phyloP scores from a whole-genome alignment of 2,888 invertebrate species.

The Auanema sp. region DNA sequence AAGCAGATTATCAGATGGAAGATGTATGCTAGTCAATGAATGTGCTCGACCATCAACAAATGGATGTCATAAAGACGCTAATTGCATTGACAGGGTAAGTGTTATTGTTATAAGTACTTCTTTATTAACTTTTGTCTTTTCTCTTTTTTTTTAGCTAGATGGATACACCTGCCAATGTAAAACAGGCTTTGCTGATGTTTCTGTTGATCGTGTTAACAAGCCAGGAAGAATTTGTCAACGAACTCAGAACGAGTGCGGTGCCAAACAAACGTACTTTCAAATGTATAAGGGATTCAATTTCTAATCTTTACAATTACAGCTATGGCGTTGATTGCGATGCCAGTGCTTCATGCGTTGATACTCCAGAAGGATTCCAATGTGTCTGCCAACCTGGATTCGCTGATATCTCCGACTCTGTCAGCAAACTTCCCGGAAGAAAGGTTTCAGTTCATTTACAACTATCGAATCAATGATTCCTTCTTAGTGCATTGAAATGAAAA shows the following conservation, averaged over 20 bases:
- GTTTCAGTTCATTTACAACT: slow-evolving; percentile 3
- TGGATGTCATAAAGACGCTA: slow-evolving; percentile 48
- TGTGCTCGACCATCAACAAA: slow-evolving; percentile 49
- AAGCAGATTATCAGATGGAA: slow-evolving; percentile 41
- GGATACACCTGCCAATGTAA: slow-evolving; percentile 57
- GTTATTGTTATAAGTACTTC: slow-evolving; percentile 10
- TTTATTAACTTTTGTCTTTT: neutral
- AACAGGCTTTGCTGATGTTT: slow-evolving; percentile 53
- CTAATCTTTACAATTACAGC: slow-evolving; percentile 13
- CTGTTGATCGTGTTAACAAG: slow-evolving; percentile 45
- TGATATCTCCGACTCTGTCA: slow-evolving; percentile 51
- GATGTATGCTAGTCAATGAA: slow-evolving; percentile 49
- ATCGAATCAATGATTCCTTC: neutral
- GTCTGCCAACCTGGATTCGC: slow-evolving; percentile 56
- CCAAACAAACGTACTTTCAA: slow-evolving; percentile 30
- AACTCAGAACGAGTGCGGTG: slow-evolving; percentile 55
- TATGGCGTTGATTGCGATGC: slow-evolving; percentile 57
- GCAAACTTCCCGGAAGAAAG: slow-evolving; percentile 54
- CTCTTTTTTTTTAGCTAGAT: slow-evolving; percentile 6
- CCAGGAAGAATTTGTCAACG: slow-evolving; percentile 54
- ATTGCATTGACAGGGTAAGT: slow-evolving; percentile 44
- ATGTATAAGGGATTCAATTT: neutral
- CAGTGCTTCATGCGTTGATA: slow-evolving; percentile 58
- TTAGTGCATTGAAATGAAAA: slow-evolving; percentile 48
- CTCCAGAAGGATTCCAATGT: slow-evolving; percentile 56